phyloP scores from a whole-genome alignment of 1,140 invertebrate species.

The Cepaea nemoralis region DNA sequence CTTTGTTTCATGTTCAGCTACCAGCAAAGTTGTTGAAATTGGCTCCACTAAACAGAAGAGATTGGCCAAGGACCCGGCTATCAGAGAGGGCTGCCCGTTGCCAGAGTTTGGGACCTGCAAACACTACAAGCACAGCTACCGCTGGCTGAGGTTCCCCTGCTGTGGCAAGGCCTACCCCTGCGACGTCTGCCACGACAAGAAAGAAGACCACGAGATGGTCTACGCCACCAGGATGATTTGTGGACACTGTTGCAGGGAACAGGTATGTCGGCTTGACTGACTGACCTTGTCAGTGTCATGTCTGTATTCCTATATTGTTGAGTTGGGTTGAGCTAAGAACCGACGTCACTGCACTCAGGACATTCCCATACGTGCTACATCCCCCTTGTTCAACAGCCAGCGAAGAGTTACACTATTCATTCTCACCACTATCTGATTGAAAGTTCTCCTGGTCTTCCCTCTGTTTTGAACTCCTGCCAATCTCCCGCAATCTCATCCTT shows the following conservation, averaged over 20 bases:
- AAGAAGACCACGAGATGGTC: slow-evolving; percentile 72
- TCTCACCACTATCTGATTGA: no score
- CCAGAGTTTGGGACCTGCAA: slow-evolving; percentile 71
- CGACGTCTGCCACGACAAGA: slow-evolving; percentile 72
- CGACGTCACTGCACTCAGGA: no score
- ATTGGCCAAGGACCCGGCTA: slow-evolving; percentile 61
- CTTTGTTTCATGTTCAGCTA: neutral
- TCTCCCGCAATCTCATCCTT: no score
- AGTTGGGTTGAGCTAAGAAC: no score
- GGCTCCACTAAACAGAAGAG: neutral
- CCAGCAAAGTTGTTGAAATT: slow-evolving; percentile 17
- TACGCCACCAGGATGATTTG: slow-evolving; percentile 72
- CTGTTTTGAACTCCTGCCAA: no score
- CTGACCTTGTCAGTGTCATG: neutral
- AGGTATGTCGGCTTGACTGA: slow-evolving; percentile 57
- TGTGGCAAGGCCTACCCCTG: slow-evolving; percentile 73
- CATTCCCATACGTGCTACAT: no score
- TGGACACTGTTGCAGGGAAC: slow-evolving; percentile 73
- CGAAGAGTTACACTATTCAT: no score
- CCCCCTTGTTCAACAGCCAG: no score
- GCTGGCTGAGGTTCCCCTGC: slow-evolving; percentile 73
- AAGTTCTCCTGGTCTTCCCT: no score
- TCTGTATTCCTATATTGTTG: no score
- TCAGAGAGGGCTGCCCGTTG: slow-evolving; percentile 69
- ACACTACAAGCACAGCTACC: slow-evolving; percentile 73